phyloP scores from a whole-genome alignment of 92 coral and sea anemone genomes.

The Phymanthus crucifer region DNA sequence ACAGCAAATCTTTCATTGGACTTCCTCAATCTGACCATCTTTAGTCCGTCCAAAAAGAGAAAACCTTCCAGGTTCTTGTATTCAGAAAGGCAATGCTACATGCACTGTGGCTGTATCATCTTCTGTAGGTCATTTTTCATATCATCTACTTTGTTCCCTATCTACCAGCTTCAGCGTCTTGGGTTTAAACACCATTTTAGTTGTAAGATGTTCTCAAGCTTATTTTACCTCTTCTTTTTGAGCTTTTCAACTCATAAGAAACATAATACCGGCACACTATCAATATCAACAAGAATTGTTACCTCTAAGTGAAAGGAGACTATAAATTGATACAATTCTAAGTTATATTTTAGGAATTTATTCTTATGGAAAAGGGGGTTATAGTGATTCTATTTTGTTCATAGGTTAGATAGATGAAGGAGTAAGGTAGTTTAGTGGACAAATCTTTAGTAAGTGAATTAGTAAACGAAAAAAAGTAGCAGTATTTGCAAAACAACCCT shows the following conservation, averaged over 20 bases:
- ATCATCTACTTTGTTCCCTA: no score
- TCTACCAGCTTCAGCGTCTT: not conserved
- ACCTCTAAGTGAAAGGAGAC: not conserved
- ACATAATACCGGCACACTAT: not conserved
- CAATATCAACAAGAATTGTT: not conserved
- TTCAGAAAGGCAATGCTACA: no score
- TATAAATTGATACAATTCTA: not conserved
- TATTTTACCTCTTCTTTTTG: not conserved
- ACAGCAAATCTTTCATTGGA: slow-evolving; percentile 9
- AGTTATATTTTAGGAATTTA: not conserved
- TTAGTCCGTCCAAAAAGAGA: not conserved
- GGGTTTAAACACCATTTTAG: not conserved
- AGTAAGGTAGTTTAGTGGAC: not conserved
- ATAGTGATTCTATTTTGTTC: not conserved
- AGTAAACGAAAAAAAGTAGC: not conserved
- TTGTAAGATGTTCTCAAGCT: not conserved
- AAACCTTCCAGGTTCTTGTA: no score
- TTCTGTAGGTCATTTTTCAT: no score
- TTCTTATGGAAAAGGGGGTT: not conserved
- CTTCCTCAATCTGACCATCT: not conserved
- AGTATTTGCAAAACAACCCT: not conserved
- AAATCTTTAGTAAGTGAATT: not conserved
- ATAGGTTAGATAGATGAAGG: not conserved
- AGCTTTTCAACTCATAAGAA: not conserved
- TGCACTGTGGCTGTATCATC: no score